These are phyloP conservation scores for Saiga tatarica DNA, from an alignment of 2,113 vertebrate genomes.

Conservation along the genomic window DNA sequence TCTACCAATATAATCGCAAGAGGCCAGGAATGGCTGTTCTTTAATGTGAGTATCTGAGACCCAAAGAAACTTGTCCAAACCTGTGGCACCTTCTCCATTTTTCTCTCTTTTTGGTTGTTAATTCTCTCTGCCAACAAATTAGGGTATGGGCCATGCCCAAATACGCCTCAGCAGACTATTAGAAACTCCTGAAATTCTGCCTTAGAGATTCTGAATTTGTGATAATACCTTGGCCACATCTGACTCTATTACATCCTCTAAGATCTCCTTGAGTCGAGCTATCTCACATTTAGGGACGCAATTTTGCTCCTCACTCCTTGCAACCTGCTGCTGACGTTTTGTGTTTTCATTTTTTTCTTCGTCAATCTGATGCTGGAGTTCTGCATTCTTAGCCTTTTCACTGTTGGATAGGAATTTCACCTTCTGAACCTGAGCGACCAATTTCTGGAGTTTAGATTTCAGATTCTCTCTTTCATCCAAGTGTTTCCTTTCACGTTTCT, in stretches of 20 bases:
- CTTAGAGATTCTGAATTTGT: not conserved
- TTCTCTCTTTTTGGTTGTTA: slow-evolving; percentile 17
- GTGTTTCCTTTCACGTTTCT: slow-evolving; percentile 37
- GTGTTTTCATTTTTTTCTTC: slow-evolving; percentile 43
- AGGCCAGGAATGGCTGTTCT: not conserved
- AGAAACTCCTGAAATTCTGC: not conserved
- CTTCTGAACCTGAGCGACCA: slow-evolving; percentile 45
- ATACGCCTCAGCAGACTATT: not conserved
- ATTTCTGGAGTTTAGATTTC: slow-evolving; percentile 37
- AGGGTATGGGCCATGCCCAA: not conserved
- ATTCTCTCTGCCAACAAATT: slow-evolving; percentile 24
- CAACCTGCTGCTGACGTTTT: slow-evolving; percentile 44
- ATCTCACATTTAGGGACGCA: not conserved
- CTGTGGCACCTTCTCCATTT: not conserved
- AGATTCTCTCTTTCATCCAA: slow-evolving; percentile 56
- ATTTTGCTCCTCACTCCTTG: not conserved
- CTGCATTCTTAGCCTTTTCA: slow-evolving; percentile 41
- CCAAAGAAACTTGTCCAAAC: slow-evolving; percentile 28
- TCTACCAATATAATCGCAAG: not conserved
- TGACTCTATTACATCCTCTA: not conserved
- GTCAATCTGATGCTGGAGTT: slow-evolving; percentile 48
- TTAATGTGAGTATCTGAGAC: not conserved
- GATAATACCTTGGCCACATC: not conserved
- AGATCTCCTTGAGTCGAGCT: slow-evolving; percentile 4
- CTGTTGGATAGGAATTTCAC: slow-evolving; percentile 49